Evolutionary conservation across 2,888 invertebrate genomes (phyloP), one percentile per base, ranked within the genome.

Genomic region (Clusia tigrina): DNA sequence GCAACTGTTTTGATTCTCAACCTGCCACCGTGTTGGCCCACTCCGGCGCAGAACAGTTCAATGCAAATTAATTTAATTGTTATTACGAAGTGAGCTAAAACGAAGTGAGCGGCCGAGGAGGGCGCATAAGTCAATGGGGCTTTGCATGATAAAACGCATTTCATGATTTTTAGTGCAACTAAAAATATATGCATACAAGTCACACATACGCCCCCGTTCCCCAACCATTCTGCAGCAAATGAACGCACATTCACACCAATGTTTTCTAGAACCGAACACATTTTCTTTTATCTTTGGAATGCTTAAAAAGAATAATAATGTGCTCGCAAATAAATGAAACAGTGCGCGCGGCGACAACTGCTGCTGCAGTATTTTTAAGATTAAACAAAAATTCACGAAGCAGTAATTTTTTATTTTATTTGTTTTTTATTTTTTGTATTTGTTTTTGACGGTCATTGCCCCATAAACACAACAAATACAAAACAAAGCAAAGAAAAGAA

Each of bases 391-490:
- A 23, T 37, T 54, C 26, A 17, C 48, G 37, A 20, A 57, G 32
- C 60, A 54, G 17, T 59, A n/a, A n/a, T n/a, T n/a, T n/a, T n/a
- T n/a, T n/a, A n/a, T n/a, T n/a, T n/a, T n/a, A n/a, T n/a, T n/a
- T n/a, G n/a, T n/a, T n/a, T n/a, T n/a, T n/a, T n/a, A n/a, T n/a
- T n/a, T n/a, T n/a, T n/a, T n/a, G n/a, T n/a, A n/a, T n/a, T n/a
- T n/a, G n/a, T n/a, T n/a, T 48, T 63, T 66, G 60, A 56, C 63
- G 66, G 63, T 74, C 74, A 77, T 75, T 73, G 78, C 76, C 75
- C 74, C 61, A 73, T 58, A 69, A 65, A 67, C 46, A 53, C 38
- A 54, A 53, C 32, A 54, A 32, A 1, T 25, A 46, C 23, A 57
- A 23, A 55, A 24, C 17, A 32, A 23, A 17, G 38, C 26, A 54